Conservation (phyloP, 1,140 invertebrate genomes). For the Campoletis sonorensis region DNA sequence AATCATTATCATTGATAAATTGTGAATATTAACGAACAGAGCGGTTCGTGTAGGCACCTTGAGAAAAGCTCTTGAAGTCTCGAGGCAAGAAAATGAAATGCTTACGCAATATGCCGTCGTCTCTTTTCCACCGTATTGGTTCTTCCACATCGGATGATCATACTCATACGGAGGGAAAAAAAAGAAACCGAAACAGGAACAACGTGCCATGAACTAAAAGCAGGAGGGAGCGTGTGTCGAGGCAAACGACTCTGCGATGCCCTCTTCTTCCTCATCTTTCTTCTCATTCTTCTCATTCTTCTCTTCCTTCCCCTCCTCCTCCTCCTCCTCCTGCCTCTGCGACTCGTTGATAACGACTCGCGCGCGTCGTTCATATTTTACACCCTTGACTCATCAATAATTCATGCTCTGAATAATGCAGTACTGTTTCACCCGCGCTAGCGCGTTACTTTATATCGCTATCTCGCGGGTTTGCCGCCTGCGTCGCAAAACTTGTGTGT, state of each 20-base stretch:
- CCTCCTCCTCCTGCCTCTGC: slow-evolving; percentile 51
- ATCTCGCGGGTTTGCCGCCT: slow-evolving; percentile 35
- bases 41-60: neutral
- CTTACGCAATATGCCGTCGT: neutral
- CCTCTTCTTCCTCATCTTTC: slow-evolving; percentile 1
- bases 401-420: slow-evolving; percentile 75
- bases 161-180: slow-evolving; percentile 11
- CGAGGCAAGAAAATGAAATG: neutral
- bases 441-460: slow-evolving; percentile 67
- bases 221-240: slow-evolving; percentile 38
- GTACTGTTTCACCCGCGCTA: slow-evolving; percentile 66
- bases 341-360: slow-evolving; percentile 74
- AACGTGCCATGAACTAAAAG: slow-evolving; percentile 1
- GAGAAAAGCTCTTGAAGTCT: neutral
- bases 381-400: slow-evolving; percentile 73
- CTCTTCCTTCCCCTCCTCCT: slow-evolving; percentile 50
- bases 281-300: slow-evolving; percentile 11
- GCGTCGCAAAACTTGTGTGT: slow-evolving; percentile 16
- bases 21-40: too few relatives aligned
- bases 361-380: slow-evolving; percentile 72
- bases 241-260: slow-evolving; percentile 10
- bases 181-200: slow-evolving; percentile 35
- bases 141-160: neutral
- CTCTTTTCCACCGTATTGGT: neutral
- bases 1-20: too few relatives aligned